Evolutionary conservation across 2,113 vertebrate species (phyloP).

Genomic region (Siphamia tubifer): DNA sequence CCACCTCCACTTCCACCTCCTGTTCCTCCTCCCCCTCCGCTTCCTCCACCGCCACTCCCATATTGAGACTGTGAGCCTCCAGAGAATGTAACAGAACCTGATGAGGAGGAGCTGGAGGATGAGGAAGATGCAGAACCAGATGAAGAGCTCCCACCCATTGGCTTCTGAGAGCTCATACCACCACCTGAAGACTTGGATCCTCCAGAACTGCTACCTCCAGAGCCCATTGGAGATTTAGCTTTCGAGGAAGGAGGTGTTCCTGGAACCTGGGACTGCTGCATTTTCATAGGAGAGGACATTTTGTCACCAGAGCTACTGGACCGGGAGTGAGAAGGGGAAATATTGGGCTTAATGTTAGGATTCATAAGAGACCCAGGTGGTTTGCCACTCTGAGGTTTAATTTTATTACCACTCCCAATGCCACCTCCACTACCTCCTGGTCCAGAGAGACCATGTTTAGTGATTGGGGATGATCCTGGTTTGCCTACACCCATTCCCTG

Average conservation of each 20-base stretch:
- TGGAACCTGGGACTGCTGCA: slow-evolving; percentile 86
- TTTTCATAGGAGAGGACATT: slow-evolving; percentile 94
- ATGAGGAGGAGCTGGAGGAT: slow-evolving; percentile 81
- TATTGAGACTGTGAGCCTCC: slow-evolving; percentile 87
- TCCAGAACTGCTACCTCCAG: slow-evolving; percentile 87
- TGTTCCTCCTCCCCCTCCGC: slow-evolving; percentile 82
- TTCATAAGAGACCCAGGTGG: slow-evolving; percentile 94
- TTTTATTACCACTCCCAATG: slow-evolving; percentile 83
- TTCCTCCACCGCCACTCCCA: slow-evolving; percentile 83
- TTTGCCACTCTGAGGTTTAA: slow-evolving; percentile 93
- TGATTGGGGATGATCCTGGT: slow-evolving; percentile 93
- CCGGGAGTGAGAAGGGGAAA: slow-evolving; percentile 96
- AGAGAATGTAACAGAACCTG: slow-evolving; percentile 80
- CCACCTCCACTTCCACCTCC: slow-evolving; percentile 84
- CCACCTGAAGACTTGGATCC: slow-evolving; percentile 89
- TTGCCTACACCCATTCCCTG: slow-evolving; percentile 88
- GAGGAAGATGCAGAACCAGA: slow-evolving; percentile 79
- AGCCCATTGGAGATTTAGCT: slow-evolving; percentile 96
- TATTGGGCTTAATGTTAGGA: slow-evolving; percentile 95
- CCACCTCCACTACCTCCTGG: slow-evolving; percentile 78
- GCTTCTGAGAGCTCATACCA: slow-evolving; percentile 86
- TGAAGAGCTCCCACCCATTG: slow-evolving; percentile 80
- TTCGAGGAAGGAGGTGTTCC: slow-evolving; percentile 95
- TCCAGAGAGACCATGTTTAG: slow-evolving; percentile 88
- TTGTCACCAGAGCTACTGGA: slow-evolving; percentile 90